Percentiles rank a stretch among this genome's conserved stretches.
phyloP scores from a whole-genome alignment of 2,888 invertebrate species.

The Axea sp. region DNA sequence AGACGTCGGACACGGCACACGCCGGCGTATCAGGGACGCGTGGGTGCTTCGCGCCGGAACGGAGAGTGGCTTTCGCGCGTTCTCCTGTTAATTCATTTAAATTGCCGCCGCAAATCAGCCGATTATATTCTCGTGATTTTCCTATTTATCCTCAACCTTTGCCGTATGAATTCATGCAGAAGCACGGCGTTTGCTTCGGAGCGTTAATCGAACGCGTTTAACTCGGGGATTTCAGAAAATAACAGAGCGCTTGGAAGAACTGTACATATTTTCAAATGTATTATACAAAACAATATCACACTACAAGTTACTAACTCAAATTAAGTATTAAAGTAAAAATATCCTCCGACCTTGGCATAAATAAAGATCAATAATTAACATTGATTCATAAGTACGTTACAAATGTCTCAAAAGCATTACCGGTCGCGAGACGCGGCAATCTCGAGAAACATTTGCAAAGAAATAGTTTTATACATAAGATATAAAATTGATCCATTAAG shows the following conservation, averaged over 20 bases:
- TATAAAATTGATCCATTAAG: slow-evolving; percentile 31
- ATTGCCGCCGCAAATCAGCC: slow-evolving; percentile 68
- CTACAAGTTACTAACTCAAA: slow-evolving; percentile 65
- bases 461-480: slow-evolving; percentile 43
- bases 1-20: slow-evolving; percentile 62
- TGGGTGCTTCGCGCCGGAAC: slow-evolving; percentile 71
- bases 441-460: slow-evolving; percentile 78
- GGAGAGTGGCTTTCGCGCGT: slow-evolving; percentile 60
- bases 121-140: slow-evolving; percentile 69
- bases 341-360: slow-evolving; percentile 57
- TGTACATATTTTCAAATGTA: slow-evolving; percentile 64
- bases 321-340: slow-evolving; percentile 66
- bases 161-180: slow-evolving; percentile 18
- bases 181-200: slow-evolving; percentile 9
- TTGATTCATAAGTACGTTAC: slow-evolving; percentile 76
- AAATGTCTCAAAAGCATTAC: slow-evolving; percentile 75
- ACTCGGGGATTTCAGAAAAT: slow-evolving; percentile 1
- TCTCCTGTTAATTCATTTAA: slow-evolving; percentile 75
- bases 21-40: slow-evolving; percentile 70
- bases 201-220: slow-evolving; percentile 7
- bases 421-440: slow-evolving; percentile 49
- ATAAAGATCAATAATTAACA: slow-evolving; percentile 67
- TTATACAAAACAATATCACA: slow-evolving; percentile 68
- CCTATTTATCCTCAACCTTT: slow-evolving; percentile 68
- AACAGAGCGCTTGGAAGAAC: slow-evolving; percentile 6